Evolutionary conservation across 2,797 vertebrate species (phyloP), one percentile per base, ranked within the genome.

Genomic region (Lithobates pipiens): DNA sequence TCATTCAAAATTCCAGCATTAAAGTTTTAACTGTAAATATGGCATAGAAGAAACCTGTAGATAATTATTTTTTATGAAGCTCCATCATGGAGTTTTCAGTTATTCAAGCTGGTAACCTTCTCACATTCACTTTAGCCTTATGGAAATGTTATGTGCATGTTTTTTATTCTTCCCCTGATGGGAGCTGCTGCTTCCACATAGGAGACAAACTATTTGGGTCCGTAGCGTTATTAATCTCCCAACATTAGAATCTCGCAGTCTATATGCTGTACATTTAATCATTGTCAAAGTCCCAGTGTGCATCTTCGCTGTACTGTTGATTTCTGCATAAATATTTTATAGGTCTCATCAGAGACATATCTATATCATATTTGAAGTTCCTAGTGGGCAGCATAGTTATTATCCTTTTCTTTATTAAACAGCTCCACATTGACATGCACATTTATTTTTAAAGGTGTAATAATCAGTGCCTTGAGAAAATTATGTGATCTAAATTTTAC

Each of bases 281-380:
- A 92, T 86, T 92, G 91, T 90, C 93, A 91, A 86, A 77, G 84
- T 78, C 77, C 76, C 77, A 76, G 80, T 88, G 86, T 88, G 85
- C 82, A 89, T 88, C 81, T 80, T 76, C 76, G 88, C 75, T 57
- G 69, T 65, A 69, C 82, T 36, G 84, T 88, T 89, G 21, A 86
- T 61, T 90, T 88, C 89, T 88, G 85, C 69, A 91, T 93, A 91
- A 94, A 93, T 93, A 92, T 90, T 95, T 92, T 82, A 93, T 88
- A 78, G 65, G 85, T 91, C 85, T 92, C 73, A 89, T 90, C 74
- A 88, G 88, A 91, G 76, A 77, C 36, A 89, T 89, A 32, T 88
- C 89, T 89, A 83, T 89, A 88, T 90, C 82, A 86, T n/a, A 90
- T 91, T 88, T 81, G 79, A 86, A 90, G 88, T 82, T 84, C 86